Evolutionary conservation across 1,140 invertebrate genomes (phyloP).

Genomic region (Drosophila oshimai): DNA sequence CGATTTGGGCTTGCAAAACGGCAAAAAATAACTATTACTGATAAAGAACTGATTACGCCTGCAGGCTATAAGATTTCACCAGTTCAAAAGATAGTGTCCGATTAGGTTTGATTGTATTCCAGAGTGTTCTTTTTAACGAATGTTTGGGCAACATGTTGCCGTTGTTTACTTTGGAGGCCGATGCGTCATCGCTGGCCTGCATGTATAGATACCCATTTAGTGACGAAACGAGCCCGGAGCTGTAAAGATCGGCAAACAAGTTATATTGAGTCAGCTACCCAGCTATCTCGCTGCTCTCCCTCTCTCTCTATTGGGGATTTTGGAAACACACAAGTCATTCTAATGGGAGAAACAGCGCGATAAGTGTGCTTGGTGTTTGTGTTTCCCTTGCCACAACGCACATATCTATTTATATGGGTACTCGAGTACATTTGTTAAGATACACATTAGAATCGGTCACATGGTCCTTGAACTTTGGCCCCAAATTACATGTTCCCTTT

Average conservation of each 20-base stretch:
- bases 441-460: conserved; percentile 16
- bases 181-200: conserved; percentile 15
- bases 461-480: conserved; percentile 40
- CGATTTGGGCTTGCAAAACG: conserved; percentile 22
- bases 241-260: conserved; percentile 38
- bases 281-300: conserved; percentile 6
- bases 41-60: conserved; percentile 34
- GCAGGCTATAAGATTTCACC: conserved; percentile 20
- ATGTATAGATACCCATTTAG: background rate
- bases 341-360: conserved; percentile 9
- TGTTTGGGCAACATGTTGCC: conserved; percentile 27
- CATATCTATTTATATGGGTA: background rate
- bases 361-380: conserved; percentile 20
- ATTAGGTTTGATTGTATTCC: conserved; percentile 2
- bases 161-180: background rate
- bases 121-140: conserved; percentile 22
- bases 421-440: conserved; percentile 18
- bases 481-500: conserved; percentile 19
- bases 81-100: background rate
- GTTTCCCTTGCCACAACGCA: background rate
- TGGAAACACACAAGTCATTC: conserved; percentile 22
- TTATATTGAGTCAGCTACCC: conserved; percentile 29
- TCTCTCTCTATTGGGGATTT: conserved; percentile 6
- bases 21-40: conserved; percentile 4
- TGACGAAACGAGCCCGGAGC: conserved; percentile 21